Evolutionary conservation across 2,888 invertebrate species (phyloP), one percentile per base, ranked within the genome.

Genomic region (Rotaria sp.): DNA sequence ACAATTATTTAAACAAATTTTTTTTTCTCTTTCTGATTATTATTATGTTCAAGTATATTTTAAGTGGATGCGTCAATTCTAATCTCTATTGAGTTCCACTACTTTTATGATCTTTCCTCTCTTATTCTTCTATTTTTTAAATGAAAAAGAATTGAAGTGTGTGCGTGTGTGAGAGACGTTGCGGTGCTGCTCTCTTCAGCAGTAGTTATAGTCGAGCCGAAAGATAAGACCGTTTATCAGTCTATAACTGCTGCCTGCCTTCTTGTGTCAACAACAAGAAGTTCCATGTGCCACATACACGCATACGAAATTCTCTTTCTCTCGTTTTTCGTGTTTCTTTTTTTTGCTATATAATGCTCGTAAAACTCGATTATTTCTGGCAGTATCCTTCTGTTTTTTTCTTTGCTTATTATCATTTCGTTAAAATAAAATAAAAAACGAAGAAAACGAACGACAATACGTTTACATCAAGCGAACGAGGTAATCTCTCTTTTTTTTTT

Each of bases 181-280:
- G 67, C 35, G 67, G 67, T 67, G 67, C 67, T 67, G 67, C 67
- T 35, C 67, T 30, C 67, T 67, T 67, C 67, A 67, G 67, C 67
- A 67, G 52, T 52, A 52, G 52, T 52, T 18, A 50, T 50, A 52
- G 52, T 52, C 52, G 52, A 52, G 35, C 67, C 67, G 67, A 67
- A 67, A 67, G 67, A 67, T 67, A 67, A 67, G 67, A 67, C 67
- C 67, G 35, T 67, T 67, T 67, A 67, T 67, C 67, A 67, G 67
- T 67, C 67, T 67, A 67, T 67, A 67, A 38, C 67, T 67, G 67
- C 67, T 67, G 67, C 67, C 67, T 67, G 67, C 67, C 67, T 67
- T 67, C 67, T 67, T 67, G 30, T 67, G 67, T 67, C 67, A 67
- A 67, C 67, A 67, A 67, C 67, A 67, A 67, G 67, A 67, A 67